Evolutionary conservation across 1,140 invertebrate species (phyloP).

Genomic region (Tetraneura akinire): DNA sequence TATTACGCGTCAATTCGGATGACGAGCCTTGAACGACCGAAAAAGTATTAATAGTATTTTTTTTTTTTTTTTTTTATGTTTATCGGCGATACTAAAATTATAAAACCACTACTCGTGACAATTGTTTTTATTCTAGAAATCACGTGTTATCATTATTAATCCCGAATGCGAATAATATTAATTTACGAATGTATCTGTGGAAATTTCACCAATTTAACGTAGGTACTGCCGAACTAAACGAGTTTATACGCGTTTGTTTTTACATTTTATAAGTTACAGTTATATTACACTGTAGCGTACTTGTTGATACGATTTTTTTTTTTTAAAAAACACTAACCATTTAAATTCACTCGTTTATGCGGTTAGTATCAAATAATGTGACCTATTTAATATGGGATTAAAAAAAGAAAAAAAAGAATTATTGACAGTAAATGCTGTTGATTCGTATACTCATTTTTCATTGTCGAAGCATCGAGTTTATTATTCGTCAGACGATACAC

Average conservation of each 20-base stretch:
- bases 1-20: too few relatives aligned
- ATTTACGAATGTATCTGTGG: neutral
- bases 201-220: neutral
- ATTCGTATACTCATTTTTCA: neutral
- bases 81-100: neutral
- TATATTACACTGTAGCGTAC: neutral
- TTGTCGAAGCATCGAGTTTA: too few relatives aligned
- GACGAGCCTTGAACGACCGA: too few relatives aligned
- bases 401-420: neutral
- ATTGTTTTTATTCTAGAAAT: neutral
- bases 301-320: neutral
- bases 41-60: too few relatives aligned
- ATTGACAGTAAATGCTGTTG: neutral
- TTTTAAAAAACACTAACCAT: neutral
- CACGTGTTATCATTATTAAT: neutral
- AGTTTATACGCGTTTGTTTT: neutral
- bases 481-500: too few relatives aligned
- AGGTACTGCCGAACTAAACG: neutral
- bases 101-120: neutral
- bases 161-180: neutral
- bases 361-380: neutral
- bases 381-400: neutral
- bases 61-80: too few relatives aligned
- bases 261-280: neutral
- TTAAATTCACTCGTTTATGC: neutral